These are phyloP conservation scores for Dryoscopus gambensis DNA, from an alignment of 2,113 vertebrate species.

Conservation along the genomic window DNA sequence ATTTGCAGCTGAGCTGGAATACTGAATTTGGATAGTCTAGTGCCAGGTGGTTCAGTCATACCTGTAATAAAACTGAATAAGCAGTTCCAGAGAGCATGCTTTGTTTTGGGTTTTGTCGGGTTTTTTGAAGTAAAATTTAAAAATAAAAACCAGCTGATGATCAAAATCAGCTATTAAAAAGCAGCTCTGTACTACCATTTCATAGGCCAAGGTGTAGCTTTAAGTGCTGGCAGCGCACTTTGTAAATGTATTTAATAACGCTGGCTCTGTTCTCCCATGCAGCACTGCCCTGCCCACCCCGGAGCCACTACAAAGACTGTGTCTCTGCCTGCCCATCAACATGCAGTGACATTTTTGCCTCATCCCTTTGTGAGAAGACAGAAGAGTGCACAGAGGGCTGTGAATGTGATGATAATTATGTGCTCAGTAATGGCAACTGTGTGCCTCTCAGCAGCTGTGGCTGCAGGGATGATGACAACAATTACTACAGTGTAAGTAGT, in stretches of 20 bases:
- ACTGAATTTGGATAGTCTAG: not conserved
- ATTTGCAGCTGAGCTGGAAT: not conserved
- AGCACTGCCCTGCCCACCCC: constrained; percentile 73
- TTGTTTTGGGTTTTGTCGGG: not conserved
- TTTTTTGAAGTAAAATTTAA: not conserved
- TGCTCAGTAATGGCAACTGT: constrained; percentile 70
- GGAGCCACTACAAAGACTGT: constrained; percentile 77
- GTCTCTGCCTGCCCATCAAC: constrained; percentile 76
- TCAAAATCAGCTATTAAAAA: not conserved
- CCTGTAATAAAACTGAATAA: not conserved
- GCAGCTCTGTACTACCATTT: not conserved
- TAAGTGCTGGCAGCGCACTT: not conserved
- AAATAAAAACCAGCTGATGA: not conserved
- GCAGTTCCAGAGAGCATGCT: not conserved
- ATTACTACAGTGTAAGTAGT: constrained; percentile 71
- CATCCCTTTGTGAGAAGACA: constrained; percentile 66
- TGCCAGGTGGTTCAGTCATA: not conserved
- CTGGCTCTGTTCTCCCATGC: not conserved
- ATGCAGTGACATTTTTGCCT: constrained; percentile 73
- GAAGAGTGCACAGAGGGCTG: constrained; percentile 75
- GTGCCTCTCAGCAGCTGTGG: constrained; percentile 78
- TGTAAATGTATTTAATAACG: not conserved
- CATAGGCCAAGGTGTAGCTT: not conserved
- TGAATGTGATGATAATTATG: constrained; percentile 76
- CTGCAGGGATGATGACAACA: constrained; percentile 76